Conservation (phyloP, 2,113 vertebrate species). For the Paramormyrops kingsleyae region DNA sequence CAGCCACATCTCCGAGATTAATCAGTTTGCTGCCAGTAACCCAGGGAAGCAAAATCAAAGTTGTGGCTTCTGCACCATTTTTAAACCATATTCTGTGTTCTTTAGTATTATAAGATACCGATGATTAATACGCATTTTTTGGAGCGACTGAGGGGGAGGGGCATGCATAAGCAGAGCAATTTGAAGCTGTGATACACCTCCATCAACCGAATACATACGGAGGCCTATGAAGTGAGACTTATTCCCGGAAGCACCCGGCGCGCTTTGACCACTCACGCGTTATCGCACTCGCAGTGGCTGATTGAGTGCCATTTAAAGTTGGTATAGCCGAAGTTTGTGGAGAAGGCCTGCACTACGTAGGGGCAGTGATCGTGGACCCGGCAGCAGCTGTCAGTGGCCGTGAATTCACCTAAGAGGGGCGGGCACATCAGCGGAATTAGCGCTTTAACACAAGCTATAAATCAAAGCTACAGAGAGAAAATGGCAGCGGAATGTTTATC, state of each 20-base stretch:
- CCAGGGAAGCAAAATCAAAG: background rate
- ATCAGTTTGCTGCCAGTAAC: background rate
- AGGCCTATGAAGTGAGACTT: background rate
- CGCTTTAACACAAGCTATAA: background rate
- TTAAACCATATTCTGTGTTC: background rate
- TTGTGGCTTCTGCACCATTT: background rate
- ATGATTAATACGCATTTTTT: background rate
- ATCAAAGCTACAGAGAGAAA: background rate
- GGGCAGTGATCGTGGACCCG: constrained; percentile 81
- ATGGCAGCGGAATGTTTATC: background rate
- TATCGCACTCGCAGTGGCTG: constrained; percentile 84
- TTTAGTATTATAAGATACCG: background rate
- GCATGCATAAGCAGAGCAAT: background rate
- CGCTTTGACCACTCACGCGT: constrained; percentile 57
- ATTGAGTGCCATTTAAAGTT: constrained; percentile 82
- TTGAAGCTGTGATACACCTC: background rate
- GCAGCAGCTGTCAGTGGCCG: constrained; percentile 76
- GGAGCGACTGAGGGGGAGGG: background rate
- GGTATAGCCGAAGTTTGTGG: constrained; percentile 69
- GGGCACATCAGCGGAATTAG: background rate
- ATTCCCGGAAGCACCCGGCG: background rate
- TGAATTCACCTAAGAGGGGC: constrained; percentile 67
- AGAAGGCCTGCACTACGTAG: constrained; percentile 79
- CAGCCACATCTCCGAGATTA: background rate
- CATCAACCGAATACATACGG: background rate